phyloP scores from a whole-genome alignment of 2,888 invertebrate species.

The Sycophila texana region DNA sequence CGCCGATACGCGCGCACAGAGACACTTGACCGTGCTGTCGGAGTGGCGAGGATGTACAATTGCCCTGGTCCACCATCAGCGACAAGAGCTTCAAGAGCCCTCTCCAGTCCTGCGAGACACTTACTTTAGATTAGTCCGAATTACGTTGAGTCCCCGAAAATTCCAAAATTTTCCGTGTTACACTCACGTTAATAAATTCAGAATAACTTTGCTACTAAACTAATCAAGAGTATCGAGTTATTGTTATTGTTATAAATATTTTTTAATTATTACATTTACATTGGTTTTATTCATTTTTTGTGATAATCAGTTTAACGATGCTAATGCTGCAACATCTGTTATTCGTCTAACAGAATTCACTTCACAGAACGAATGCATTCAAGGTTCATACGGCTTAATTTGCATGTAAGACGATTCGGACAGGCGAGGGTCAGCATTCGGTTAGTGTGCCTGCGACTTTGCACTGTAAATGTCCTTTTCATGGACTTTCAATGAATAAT shows the following conservation, averaged over 20 bases:
- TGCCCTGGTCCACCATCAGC: slow-evolving; percentile 10
- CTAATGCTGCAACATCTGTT: not conserved
- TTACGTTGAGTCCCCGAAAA: slow-evolving; percentile 3
- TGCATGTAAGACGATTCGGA: slow-evolving; percentile 51
- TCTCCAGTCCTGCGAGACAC: not conserved
- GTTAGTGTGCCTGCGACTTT: not conserved
- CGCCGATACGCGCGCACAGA: not conserved
- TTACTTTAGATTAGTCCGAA: slow-evolving; percentile 40
- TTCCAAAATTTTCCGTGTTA: not conserved
- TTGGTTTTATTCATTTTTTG: slow-evolving; percentile 6
- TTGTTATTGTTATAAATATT: no score
- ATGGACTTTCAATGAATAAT: slow-evolving; percentile 27
- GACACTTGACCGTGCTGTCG: not conserved
- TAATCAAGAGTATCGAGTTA: no score
- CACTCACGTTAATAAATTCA: no score
- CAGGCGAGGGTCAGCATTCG: slow-evolving; percentile 11
- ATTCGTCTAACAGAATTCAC: slow-evolving; percentile 30
- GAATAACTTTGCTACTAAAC: no score
- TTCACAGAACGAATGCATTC: slow-evolving; percentile 43
- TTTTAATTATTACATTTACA: not conserved
- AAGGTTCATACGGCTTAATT: slow-evolving; percentile 45
- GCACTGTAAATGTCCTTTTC: slow-evolving; percentile 25
- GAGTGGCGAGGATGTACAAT: not conserved
- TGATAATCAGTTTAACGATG: not conserved
- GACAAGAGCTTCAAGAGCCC: slow-evolving; percentile 18